phyloP scores from a whole-genome alignment of 1,140 invertebrate species.

The Drosophila nigrodunni region DNA sequence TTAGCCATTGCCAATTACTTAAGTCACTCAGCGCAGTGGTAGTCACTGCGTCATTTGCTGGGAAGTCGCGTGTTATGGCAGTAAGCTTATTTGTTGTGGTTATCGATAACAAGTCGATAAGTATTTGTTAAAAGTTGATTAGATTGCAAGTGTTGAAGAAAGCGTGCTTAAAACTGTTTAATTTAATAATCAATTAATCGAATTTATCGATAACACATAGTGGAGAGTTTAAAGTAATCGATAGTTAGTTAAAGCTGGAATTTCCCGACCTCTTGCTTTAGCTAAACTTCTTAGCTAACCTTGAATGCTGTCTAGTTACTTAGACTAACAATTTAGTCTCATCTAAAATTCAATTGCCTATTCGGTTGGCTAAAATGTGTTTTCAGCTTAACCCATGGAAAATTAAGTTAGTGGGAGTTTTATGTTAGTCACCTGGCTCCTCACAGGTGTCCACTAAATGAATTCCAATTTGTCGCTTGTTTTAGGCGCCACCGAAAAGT shows the following conservation, averaged over 20 bases:
- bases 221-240: no score
- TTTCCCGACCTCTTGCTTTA: no score
- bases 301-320: background rate
- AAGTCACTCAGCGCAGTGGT: background rate
- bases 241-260: no score
- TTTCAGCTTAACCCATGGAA: background rate
- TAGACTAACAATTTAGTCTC: background rate
- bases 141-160: no score
- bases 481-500: conserved; percentile 14
- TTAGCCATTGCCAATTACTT: conserved; percentile 12
- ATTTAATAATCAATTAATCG: no score
- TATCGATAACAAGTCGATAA: no score
- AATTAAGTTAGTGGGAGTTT: background rate
- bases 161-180: no score
- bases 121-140: no score
- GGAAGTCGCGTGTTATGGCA: no score
- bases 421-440: conserved; percentile 6
- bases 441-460: conserved; percentile 40
- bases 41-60: no score
- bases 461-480: conserved; percentile 49
- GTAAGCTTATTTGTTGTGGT: background rate
- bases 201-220: no score
- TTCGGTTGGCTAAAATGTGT: background rate
- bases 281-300: background rate
- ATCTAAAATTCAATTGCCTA: conserved; percentile 13